Evolutionary conservation across 2,113 vertebrate species (phyloP).

Genomic region (Oryctolagus cuniculus): DNA sequence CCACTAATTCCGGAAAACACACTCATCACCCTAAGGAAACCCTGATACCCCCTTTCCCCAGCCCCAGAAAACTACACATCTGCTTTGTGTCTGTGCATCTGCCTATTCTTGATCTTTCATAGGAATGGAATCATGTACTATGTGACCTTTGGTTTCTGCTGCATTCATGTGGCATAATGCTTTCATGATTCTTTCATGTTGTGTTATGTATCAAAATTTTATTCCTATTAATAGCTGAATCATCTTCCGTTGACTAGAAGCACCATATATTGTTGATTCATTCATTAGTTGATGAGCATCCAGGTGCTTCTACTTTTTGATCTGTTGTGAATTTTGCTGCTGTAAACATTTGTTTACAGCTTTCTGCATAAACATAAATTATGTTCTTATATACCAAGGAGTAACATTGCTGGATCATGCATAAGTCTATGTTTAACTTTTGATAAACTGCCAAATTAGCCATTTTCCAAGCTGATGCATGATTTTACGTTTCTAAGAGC

Average conservation of each 20-base stretch:
- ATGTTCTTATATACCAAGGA: background rate
- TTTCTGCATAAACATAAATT: background rate
- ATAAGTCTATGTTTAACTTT: background rate
- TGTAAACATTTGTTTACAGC: background rate
- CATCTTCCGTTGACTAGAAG: background rate
- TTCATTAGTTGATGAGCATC: background rate
- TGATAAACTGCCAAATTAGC: slow-evolving; percentile 17
- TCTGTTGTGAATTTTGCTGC: background rate
- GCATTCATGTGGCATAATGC: background rate
- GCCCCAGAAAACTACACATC: background rate
- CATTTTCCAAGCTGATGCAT: background rate
- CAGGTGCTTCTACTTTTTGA: background rate
- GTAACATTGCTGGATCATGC: background rate
- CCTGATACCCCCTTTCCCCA: background rate
- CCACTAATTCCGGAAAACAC: background rate
- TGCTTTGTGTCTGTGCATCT: background rate
- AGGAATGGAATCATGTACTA: background rate
- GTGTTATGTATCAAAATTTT: background rate
- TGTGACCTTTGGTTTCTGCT: background rate
- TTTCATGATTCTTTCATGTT: background rate
- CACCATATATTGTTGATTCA: background rate
- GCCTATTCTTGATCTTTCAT: background rate
- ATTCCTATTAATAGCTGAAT: background rate
- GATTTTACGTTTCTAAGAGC: background rate
- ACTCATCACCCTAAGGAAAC: background rate